Evolutionary conservation across 2,888 invertebrate genomes (phyloP).

Genomic region (Volucella zonaria): DNA sequence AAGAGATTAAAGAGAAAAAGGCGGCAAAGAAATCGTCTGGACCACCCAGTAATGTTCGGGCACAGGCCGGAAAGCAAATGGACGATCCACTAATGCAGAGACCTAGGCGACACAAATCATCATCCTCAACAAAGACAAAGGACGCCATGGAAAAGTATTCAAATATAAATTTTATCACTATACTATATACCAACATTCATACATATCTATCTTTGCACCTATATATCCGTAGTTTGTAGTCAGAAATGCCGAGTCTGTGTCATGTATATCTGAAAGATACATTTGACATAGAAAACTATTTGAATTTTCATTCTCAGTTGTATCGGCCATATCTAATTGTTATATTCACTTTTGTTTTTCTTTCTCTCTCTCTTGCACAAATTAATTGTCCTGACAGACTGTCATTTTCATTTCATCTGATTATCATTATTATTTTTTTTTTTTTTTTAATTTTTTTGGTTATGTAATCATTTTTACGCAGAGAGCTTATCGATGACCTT

Average conservation of each 20-base stretch:
- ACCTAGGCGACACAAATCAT: conserved; percentile 78
- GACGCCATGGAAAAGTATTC: conserved; percentile 74
- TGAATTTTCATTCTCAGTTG: conserved; percentile 2
- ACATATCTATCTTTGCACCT: no score
- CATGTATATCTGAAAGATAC: conserved; percentile 22
- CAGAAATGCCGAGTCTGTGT: neutral
- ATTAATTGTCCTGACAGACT: conserved; percentile 18
- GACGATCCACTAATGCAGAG: conserved; percentile 82
- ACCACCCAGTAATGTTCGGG: conserved; percentile 78
- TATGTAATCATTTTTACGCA: conserved; percentile 17
- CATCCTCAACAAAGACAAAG: conserved; percentile 70
- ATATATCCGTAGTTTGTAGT: no score
- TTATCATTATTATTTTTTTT: no score
- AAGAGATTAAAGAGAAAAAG: conserved; percentile 76
- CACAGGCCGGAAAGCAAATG: conserved; percentile 75
- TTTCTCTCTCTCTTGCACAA: conserved; percentile 23
- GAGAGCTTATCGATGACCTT: conserved; percentile 6
- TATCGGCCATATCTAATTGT: neutral
- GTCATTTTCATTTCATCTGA: neutral
- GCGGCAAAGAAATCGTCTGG: conserved; percentile 80
- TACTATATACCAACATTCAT: neutral
- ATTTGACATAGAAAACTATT: conserved; percentile 20
- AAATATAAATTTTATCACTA: conserved; percentile 1
- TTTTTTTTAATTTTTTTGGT: neutral
- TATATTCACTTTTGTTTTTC: neutral